Evolutionary conservation across 2,888 invertebrate species (phyloP).

Genomic region (Frankliniella intonsa): DNA sequence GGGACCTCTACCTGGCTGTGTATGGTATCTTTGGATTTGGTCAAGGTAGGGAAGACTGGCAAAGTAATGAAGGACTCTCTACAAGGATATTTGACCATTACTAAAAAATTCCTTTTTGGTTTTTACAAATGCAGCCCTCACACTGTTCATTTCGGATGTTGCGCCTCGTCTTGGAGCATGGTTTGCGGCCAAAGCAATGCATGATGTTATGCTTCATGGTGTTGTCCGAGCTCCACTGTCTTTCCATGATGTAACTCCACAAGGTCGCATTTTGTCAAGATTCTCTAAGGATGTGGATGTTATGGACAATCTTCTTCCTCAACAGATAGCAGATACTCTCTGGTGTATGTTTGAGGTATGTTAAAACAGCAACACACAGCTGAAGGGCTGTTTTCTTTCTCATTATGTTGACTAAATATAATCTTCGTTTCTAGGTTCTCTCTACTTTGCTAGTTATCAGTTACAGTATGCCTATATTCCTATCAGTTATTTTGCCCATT

Average conservation of each 20-base stretch:
- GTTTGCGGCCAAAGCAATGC: constrained; percentile 36
- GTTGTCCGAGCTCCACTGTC: constrained; percentile 43
- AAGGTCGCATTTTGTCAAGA: constrained; percentile 46
- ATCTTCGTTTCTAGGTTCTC: constrained; percentile 57
- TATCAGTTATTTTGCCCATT: constrained; percentile 73
- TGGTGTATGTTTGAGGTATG: constrained; percentile 38
- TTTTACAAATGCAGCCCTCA: background rate
- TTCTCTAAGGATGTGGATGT: constrained; percentile 47
- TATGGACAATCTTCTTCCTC: constrained; percentile 43
- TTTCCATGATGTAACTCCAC: constrained; percentile 47
- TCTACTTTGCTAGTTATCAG: constrained; percentile 84
- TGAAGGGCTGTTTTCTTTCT: background rate
- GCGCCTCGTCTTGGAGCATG: constrained; percentile 30
- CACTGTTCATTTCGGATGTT: constrained; percentile 17
- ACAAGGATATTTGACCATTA: background rate
- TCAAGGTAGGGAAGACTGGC: constrained; percentile 81
- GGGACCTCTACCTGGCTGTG: constrained; percentile 79
- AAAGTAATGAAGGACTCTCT: background rate
- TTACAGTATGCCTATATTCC: constrained; percentile 75
- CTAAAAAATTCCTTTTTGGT: background rate
- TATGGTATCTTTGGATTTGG: constrained; percentile 83
- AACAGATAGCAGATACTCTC: constrained; percentile 42
- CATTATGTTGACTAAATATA: constrained; percentile 14
- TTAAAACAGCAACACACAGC: no score
- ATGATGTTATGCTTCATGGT: constrained; percentile 41